phyloP scores from a whole-genome alignment of 2,113 vertebrate species.

The Anguilla japonica region DNA sequence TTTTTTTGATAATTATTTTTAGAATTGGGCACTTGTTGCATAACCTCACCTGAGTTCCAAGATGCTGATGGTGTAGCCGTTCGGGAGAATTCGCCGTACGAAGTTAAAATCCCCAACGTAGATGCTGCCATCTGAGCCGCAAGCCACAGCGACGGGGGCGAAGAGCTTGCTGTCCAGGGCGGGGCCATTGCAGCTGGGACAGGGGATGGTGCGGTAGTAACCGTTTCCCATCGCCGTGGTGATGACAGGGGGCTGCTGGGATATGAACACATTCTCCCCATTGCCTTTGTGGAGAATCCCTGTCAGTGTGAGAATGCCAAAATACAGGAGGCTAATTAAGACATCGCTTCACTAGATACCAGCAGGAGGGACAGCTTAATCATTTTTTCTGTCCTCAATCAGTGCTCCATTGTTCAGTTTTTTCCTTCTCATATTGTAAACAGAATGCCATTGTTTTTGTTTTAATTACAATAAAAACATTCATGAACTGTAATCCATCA shows the following conservation, averaged over 20 bases:
- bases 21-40: neutral
- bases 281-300: conserved; percentile 98
- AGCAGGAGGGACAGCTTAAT: neutral
- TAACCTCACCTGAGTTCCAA: conserved; percentile 88
- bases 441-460: conserved; percentile 8
- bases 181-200: conserved; percentile 85
- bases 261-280: conserved; percentile 95
- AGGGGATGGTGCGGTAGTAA: conserved; percentile 84
- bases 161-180: conserved; percentile 90
- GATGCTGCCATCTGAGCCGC: conserved; percentile 87
- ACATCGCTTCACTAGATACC: neutral
- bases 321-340: neutral
- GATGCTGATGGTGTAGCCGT: conserved; percentile 84
- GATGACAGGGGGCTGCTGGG: conserved; percentile 93
- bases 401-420: neutral
- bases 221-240: conserved; percentile 93
- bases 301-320: conserved; percentile 49
- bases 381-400: conserved; percentile 7
- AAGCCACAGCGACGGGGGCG: conserved; percentile 89
- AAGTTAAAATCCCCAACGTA: conserved; percentile 98
- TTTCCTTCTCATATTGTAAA: neutral
- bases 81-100: conserved; percentile 87
- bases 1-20: neutral
- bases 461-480: conserved; percentile 7
- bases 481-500: neutral